Conservation (phyloP, 2,797 vertebrate genomes). For the Petrocephalus sullivani region DNA sequence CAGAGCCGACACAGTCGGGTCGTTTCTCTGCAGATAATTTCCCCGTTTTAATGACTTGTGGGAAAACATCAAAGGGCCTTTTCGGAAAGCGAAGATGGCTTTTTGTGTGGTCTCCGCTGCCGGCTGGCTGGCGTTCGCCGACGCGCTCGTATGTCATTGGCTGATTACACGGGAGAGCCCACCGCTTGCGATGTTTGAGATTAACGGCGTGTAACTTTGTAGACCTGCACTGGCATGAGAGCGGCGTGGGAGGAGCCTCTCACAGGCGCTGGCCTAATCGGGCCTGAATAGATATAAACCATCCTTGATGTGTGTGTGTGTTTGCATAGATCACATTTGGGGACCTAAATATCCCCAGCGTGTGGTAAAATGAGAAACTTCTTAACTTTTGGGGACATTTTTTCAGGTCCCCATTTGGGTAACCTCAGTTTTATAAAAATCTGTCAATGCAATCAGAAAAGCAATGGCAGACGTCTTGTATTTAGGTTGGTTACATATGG, state of each 20-base stretch:
- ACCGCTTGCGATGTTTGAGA: not conserved
- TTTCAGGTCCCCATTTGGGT: not conserved
- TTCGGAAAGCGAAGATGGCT: constrained; percentile 24
- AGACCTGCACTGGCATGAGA: not conserved
- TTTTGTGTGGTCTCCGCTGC: constrained; percentile 39
- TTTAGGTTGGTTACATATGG: not conserved
- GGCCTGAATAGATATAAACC: not conserved
- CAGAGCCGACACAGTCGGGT: constrained; percentile 34
- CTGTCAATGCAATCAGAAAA: not conserved
- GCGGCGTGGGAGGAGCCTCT: not conserved
- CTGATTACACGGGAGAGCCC: not conserved
- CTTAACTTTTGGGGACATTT: not conserved
- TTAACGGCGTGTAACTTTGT: constrained; percentile 2
- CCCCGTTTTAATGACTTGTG: constrained; percentile 56
- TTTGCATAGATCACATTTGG: not conserved
- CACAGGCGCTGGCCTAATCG: not conserved
- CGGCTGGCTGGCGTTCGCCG: constrained; percentile 7
- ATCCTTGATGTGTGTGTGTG: not conserved
- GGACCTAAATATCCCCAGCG: not conserved
- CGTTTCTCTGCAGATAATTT: constrained; percentile 37
- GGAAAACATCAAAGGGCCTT: constrained; percentile 37
- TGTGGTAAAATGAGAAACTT: not conserved
- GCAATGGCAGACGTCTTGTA: not conserved
- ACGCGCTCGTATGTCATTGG: not conserved
- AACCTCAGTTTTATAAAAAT: not conserved